phyloP scores from a whole-genome alignment of 2,797 vertebrate species.

The Staurois parvus region DNA sequence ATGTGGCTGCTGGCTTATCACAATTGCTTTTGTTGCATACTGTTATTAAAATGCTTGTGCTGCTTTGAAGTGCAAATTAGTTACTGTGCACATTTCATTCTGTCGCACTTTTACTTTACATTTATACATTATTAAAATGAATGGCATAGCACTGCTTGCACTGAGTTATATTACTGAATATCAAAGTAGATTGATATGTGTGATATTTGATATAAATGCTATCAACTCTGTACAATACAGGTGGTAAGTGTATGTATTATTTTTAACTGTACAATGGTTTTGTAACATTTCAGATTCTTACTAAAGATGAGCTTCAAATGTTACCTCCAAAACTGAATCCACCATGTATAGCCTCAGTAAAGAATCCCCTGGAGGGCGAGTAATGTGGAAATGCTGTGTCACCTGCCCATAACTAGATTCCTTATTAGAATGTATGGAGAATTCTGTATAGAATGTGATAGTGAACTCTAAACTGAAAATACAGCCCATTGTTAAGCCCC shows the following conservation, averaged over 20 bases:
- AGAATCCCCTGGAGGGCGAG: too few relatives aligned
- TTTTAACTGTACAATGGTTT: neutral
- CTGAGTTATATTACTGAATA: neutral
- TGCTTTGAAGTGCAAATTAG: slow-evolving; percentile 43
- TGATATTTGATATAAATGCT: neutral
- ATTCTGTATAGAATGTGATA: too few relatives aligned
- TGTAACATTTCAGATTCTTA: neutral
- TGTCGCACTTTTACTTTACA: slow-evolving; percentile 22
- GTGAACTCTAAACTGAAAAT: too few relatives aligned
- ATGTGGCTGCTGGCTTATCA: slow-evolving; percentile 61
- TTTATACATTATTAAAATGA: neutral
- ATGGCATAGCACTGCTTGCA: slow-evolving; percentile 51
- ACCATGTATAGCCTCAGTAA: too few relatives aligned
- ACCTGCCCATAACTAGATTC: too few relatives aligned
- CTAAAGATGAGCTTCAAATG: neutral
- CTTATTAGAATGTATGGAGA: too few relatives aligned
- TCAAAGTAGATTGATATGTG: neutral
- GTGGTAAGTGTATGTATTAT: neutral
- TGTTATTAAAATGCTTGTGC: slow-evolving; percentile 33
- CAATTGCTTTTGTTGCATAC: slow-evolving; percentile 26
- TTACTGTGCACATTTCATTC: slow-evolving; percentile 27
- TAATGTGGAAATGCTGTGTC: too few relatives aligned
- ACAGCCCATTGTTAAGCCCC: too few relatives aligned
- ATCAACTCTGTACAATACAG: neutral
- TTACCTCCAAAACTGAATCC: neutral